Percentiles rank a stretch among this genome's conserved stretches.
Evolutionary conservation across 2,113 vertebrate species (phyloP).

Genomic region (Eublepharis macularius): DNA sequence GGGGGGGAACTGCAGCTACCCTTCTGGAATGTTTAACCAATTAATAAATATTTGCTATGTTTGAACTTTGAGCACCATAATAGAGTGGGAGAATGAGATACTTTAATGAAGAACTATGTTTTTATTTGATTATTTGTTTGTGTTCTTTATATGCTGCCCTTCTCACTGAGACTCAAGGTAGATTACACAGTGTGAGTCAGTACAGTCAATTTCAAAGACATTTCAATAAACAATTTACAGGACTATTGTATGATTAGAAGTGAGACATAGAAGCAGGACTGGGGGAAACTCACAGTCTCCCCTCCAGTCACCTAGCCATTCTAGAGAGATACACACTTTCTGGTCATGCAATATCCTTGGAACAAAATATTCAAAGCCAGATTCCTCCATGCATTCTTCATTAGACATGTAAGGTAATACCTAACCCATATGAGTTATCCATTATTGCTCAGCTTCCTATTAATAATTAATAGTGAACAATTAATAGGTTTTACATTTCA

Average conservation of each 20-base stretch:
- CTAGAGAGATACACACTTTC: background rate
- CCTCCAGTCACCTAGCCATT: background rate
- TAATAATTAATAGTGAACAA: background rate
- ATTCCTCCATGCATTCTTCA: background rate
- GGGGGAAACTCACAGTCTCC: background rate
- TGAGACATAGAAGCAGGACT: background rate
- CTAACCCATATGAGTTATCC: conserved; percentile 20
- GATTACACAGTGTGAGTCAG: too few relatives aligned
- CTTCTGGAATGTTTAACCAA: background rate
- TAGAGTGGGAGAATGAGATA: background rate
- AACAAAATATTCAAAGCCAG: conserved; percentile 39
- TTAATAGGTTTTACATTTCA: background rate
- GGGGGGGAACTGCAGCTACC: too few relatives aligned
- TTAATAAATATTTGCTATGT: background rate
- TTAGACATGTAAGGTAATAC: conserved; percentile 42
- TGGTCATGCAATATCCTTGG: background rate
- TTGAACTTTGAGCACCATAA: background rate
- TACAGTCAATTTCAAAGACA: too few relatives aligned
- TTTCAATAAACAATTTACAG: background rate
- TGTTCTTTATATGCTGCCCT: too few relatives aligned
- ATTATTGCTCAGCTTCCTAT: conserved; percentile 10
- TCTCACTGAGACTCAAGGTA: too few relatives aligned
- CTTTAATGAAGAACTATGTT: background rate
- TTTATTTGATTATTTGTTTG: too few relatives aligned
- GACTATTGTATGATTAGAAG: background rate